Percentiles rank a stretch among this genome's conserved stretches.
phyloP scores from a whole-genome alignment of 2,888 invertebrate genomes.

The Leuctra nigra region DNA sequence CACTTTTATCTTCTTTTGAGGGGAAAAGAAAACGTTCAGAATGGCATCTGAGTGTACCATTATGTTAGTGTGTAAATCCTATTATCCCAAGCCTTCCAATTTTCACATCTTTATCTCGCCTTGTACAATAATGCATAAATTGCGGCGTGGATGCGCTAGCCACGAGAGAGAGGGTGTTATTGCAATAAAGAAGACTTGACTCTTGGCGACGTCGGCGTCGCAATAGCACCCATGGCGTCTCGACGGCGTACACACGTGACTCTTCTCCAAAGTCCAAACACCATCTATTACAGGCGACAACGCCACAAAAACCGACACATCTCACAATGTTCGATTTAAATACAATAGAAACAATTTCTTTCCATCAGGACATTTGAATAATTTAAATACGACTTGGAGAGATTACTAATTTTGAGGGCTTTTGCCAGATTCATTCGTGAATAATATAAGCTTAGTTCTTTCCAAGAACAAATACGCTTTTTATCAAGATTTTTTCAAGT shows the following conservation, averaged over 20 bases:
- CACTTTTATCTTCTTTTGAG: slow-evolving; percentile 27
- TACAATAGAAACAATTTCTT: no score
- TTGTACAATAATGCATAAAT: slow-evolving; percentile 30
- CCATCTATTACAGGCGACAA: no score
- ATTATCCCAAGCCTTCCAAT: slow-evolving; percentile 28
- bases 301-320: no score
- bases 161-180: neutral
- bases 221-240: slow-evolving; percentile 1
- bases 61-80: slow-evolving; percentile 31
- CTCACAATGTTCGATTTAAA: no score
- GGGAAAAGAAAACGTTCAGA: slow-evolving; percentile 26
- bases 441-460: neutral
- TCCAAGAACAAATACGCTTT: neutral
- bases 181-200: neutral
- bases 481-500: slow-evolving; percentile 11
- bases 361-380: no score
- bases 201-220: neutral
- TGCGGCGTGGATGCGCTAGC: neutral
- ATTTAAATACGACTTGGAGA: no score
- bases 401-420: no score
- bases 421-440: no score
- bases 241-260: neutral
- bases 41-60: slow-evolving; percentile 25
- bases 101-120: slow-evolving; percentile 28
- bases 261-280: no score